Conservation (phyloP, 2,888 invertebrate genomes). For the Zelleria hepariella region DNA sequence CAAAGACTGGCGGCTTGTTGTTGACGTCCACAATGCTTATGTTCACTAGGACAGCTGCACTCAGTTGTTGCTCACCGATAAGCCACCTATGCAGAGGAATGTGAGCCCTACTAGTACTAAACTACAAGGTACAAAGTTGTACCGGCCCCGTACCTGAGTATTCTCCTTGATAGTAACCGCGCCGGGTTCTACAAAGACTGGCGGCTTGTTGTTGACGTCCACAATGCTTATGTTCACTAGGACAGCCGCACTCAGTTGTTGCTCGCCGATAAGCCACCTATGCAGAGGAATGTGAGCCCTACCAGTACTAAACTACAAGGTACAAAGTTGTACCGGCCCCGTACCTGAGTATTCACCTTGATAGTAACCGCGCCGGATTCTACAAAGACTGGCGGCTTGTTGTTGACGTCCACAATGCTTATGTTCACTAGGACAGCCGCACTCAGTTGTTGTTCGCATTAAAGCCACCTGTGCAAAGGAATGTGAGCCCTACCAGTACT, state of each 20-base stretch:
- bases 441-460: conserved; percentile 80
- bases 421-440: conserved; percentile 85
- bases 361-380: conserved; percentile 79
- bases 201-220: conserved; percentile 94
- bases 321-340: too few species aligned
- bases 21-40: conserved; percentile 93
- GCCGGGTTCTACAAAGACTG: conserved; percentile 79
- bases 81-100: too few species aligned
- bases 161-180: conserved; percentile 81
- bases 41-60: conserved; percentile 82
- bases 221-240: conserved; percentile 87
- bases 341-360: conserved; percentile 83
- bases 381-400: conserved; percentile 84
- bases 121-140: too few species aligned
- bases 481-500: too few species aligned
- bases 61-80: conserved; percentile 82
- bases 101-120: too few species aligned
- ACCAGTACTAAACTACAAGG: too few species aligned
- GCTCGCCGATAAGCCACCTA: conserved; percentile 84
- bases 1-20: conserved; percentile 86
- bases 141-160: conserved; percentile 79
- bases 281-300: too few species aligned
- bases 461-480: too few species aligned
- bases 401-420: conserved; percentile 91
- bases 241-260: conserved; percentile 78